phyloP scores from a whole-genome alignment of 2,888 invertebrate species.

The Cosmorhoe ocellata region DNA sequence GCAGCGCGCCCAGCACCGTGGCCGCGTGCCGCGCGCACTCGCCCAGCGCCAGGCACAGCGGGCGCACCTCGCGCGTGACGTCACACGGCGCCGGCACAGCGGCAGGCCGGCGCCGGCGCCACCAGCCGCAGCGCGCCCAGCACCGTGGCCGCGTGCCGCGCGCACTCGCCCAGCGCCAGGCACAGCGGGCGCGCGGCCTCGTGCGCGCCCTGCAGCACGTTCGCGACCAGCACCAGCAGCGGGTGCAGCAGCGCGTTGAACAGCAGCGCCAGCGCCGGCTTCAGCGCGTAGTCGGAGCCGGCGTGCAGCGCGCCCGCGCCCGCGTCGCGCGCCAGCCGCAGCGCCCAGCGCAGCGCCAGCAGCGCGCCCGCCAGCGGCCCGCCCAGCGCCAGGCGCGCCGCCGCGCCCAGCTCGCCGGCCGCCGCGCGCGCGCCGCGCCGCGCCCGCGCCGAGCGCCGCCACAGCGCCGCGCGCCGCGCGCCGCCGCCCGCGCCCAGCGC shows the following conservation, averaged over 20 bases:
- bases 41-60: conserved; percentile 76
- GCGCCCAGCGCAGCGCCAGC: conserved; percentile 72
- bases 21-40: conserved; percentile 52
- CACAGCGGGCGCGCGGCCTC: conserved; percentile 56
- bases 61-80: conserved; percentile 52
- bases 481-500: conserved; percentile 33
- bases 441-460: conserved; percentile 35
- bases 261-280: conserved; percentile 85
- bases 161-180: conserved; percentile 71
- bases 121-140: conserved; percentile 44
- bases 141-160: conserved; percentile 49
- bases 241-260: conserved; percentile 88
- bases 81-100: no score
- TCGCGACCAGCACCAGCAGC: conserved; percentile 79
- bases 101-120: conserved; percentile 15
- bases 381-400: conserved; percentile 82
- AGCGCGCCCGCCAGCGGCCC: conserved; percentile 82
- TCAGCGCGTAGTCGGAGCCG: conserved; percentile 85
- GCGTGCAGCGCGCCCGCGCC: conserved; percentile 44
- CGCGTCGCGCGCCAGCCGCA: conserved; percentile 44
- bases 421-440: conserved; percentile 36
- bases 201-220: conserved; percentile 58
- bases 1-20: conserved; percentile 49
- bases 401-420: conserved; percentile 30
- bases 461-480: conserved; percentile 30